phyloP scores from a whole-genome alignment of 30 jellyfish, hydroid and myxozoan genomes.

The Turritopsis dohrnii region DNA sequence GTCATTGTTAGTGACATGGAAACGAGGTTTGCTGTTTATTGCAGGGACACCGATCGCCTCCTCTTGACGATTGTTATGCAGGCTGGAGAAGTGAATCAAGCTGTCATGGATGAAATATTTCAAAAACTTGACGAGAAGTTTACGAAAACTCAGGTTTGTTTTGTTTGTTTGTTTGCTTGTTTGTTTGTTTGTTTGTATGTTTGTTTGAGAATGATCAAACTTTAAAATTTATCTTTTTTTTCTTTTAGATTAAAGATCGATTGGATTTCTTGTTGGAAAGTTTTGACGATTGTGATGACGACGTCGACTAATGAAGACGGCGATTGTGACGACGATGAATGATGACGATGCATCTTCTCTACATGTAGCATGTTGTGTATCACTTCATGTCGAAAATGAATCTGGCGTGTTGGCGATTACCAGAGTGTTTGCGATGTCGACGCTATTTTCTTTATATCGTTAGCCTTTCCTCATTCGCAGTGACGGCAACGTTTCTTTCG shows the following conservation, averaged over 20 bases:
- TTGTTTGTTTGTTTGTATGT: background rate
- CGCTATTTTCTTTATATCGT: no score
- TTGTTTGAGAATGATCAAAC: background rate
- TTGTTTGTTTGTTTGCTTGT: background rate
- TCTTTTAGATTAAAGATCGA: conserved; percentile 6
- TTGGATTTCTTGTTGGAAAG: conserved; percentile 3
- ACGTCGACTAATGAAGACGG: background rate
- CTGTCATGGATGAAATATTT: background rate
- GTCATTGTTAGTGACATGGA: background rate
- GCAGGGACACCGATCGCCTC: background rate
- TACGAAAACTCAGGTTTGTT: background rate
- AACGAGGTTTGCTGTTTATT: background rate
- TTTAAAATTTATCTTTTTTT: conserved; percentile 2
- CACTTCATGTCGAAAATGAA: no score
- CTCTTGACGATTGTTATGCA: background rate
- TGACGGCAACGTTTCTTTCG: no score
- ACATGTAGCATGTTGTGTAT: background rate
- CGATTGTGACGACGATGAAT: background rate
- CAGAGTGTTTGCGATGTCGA: no score
- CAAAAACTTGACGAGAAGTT: background rate
- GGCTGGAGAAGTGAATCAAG: background rate
- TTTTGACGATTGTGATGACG: background rate
- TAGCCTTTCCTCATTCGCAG: no score
- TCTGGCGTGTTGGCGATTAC: no score
- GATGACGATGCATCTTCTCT: background rate